Evolutionary conservation across 1,140 invertebrate species (phyloP), one percentile per base, ranked within the genome.

Genomic region (Drosophila pallidifrons): DNA sequence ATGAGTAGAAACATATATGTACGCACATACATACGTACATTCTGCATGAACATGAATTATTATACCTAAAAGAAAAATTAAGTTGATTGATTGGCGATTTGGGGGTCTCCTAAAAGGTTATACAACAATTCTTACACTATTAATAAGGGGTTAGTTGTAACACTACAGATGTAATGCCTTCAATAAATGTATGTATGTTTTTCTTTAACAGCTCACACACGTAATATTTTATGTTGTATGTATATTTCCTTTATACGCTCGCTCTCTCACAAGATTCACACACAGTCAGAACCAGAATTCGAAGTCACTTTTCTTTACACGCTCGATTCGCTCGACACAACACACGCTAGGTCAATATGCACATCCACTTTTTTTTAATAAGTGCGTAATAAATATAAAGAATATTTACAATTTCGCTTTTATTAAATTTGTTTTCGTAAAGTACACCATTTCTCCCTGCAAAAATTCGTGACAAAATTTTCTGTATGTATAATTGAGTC

Each of bases 251-350:
- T 80, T 76, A 60, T 38, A 68, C 77, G 83, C 76, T 80, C 82
- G 79, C 83, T 82, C 83, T 87, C 77, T 88, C 85, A 89, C 85
- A 88, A 79, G 83, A 88, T 88, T 88, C 83, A 88, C 85, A 89
- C 85, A 75, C 85, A 88, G 81, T 79, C 85, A 83, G 68, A 80
- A 79, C 75, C 81, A 81, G 72, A 77, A 72, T 63, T 75, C 66
- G 64, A 70, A 76, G 55, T 82, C 83, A 89, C 83, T 88, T 82
- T 78, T 72, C 81, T 77, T 80, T 73, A 59, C 78, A 89, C 81
- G 71, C 85, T 89, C 58, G 81, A 64, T 75, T 80, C 30, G 30
- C 76, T 79, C 66, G 78, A 67, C 74, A 72, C 77, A 88, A 88
- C 85, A 89, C 85, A 89, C 83, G 70, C 81, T 55, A 68, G 47